Percentiles rank a stretch among this genome's conserved stretches.
These are phyloP conservation scores for Triplophysa siluroides DNA, from an alignment of 2,113 vertebrate genomes.

Conservation along the genomic window DNA sequence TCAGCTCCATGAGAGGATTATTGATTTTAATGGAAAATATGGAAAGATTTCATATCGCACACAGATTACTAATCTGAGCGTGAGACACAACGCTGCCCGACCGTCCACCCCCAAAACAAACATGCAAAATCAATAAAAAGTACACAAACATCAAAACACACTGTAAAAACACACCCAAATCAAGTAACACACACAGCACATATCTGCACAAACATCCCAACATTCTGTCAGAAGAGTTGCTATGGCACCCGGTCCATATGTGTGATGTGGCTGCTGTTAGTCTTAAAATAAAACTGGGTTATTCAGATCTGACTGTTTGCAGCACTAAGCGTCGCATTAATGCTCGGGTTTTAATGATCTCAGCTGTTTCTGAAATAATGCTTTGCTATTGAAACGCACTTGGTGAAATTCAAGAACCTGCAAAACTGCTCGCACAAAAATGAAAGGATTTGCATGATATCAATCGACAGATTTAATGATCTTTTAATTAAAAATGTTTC, in stretches of 20 bases:
- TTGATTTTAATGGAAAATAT: slow-evolving; percentile 56
- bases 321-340: slow-evolving; percentile 32
- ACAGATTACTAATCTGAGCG: slow-evolving; percentile 50
- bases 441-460: background rate
- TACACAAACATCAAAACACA: background rate
- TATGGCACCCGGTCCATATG: slow-evolving; percentile 24
- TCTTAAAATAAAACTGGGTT: slow-evolving; percentile 34
- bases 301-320: slow-evolving; percentile 36
- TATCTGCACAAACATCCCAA: slow-evolving; percentile 20
- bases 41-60: slow-evolving; percentile 55
- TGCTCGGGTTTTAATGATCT: slow-evolving; percentile 19
- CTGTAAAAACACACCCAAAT: background rate
- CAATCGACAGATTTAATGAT: no score
- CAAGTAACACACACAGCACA: background rate
- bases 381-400: slow-evolving; percentile 2
- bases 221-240: slow-evolving; percentile 16
- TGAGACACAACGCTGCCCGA: background rate
- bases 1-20: slow-evolving; percentile 42
- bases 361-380: slow-evolving; percentile 33
- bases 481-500: no score
- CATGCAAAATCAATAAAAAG: slow-evolving; percentile 6
- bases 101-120: slow-evolving; percentile 8
- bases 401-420: background rate
- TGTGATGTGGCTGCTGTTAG: slow-evolving; percentile 38
- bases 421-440: background rate